These are phyloP conservation scores for Euphydryas editha DNA, from an alignment of 2,888 invertebrate species.

Conservation along the genomic window DNA sequence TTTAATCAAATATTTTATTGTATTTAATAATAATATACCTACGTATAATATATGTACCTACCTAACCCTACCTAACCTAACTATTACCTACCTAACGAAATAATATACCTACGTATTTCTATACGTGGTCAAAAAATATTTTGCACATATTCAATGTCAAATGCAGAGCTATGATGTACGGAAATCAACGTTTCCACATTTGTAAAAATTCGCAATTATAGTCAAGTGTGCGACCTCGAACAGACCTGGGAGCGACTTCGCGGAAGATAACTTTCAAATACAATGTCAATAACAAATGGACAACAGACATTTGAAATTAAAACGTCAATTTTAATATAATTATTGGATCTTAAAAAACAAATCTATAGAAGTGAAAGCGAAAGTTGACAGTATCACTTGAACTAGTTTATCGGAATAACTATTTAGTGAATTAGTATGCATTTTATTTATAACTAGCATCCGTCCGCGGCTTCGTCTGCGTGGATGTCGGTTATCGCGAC, in stretches of 20 bases:
- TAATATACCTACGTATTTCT: neutral
- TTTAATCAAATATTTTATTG: too few relatives aligned
- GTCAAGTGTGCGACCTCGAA: slow-evolving; percentile 60
- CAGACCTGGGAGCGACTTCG: slow-evolving; percentile 57
- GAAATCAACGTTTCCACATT: slow-evolving; percentile 22
- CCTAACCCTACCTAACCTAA: too few relatives aligned
- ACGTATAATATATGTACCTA: too few relatives aligned
- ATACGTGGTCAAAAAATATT: neutral
- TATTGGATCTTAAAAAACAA: slow-evolving; percentile 36
- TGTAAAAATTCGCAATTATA: slow-evolving; percentile 31
- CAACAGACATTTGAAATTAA: slow-evolving; percentile 30
- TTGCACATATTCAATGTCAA: slow-evolving; percentile 10
- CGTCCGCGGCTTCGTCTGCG: too few relatives aligned
- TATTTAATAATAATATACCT: too few relatives aligned
- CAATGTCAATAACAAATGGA: slow-evolving; percentile 66
- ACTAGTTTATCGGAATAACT: slow-evolving; percentile 50
- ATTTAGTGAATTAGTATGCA: neutral
- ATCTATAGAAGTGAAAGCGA: slow-evolving; percentile 60
- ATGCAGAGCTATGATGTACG: slow-evolving; percentile 20
- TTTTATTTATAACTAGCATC: too few relatives aligned
- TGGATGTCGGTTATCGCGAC: too few relatives aligned
- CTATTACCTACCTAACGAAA: too few relatives aligned
- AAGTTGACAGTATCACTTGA: slow-evolving; percentile 50
- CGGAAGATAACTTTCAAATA: slow-evolving; percentile 74
- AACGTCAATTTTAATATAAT: slow-evolving; percentile 37